phyloP scores from a whole-genome alignment of 2,113 vertebrate species.

The Cinclus cinclus region DNA sequence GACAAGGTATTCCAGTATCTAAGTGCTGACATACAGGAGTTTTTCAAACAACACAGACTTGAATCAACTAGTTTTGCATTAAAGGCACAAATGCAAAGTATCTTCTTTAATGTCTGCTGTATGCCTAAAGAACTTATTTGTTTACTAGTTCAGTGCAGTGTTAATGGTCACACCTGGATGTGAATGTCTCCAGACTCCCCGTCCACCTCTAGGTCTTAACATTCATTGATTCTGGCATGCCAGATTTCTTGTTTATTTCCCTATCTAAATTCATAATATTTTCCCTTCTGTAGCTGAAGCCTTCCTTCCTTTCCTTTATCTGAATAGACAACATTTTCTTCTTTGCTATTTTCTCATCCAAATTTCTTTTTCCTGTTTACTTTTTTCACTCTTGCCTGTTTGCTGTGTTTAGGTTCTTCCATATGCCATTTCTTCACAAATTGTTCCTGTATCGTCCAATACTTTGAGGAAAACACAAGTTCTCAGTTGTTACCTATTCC shows the following conservation, averaged over 20 bases:
- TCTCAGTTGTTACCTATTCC: constrained; percentile 4
- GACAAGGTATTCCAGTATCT: constrained; percentile 21
- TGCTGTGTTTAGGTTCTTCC: neutral
- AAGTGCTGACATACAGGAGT: neutral
- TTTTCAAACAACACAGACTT: neutral
- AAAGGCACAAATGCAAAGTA: neutral
- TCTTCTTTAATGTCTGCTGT: neutral
- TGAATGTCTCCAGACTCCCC: neutral
- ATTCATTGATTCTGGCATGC: neutral
- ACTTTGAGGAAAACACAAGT: neutral
- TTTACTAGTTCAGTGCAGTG: neutral
- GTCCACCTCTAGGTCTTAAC: neutral
- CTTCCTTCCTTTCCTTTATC: neutral
- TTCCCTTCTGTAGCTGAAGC: neutral
- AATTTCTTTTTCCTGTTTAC: neutral
- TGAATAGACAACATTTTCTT: neutral
- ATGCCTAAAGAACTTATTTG: neutral
- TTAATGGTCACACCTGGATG: neutral
- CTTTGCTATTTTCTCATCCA: neutral
- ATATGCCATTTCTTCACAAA: neutral
- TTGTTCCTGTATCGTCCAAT: neutral
- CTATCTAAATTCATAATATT: neutral
- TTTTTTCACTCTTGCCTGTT: neutral
- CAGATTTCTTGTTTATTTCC: neutral
- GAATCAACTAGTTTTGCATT: neutral